Conservation (phyloP, 1,140 invertebrate species). For the Solenopsis fugax region DNA sequence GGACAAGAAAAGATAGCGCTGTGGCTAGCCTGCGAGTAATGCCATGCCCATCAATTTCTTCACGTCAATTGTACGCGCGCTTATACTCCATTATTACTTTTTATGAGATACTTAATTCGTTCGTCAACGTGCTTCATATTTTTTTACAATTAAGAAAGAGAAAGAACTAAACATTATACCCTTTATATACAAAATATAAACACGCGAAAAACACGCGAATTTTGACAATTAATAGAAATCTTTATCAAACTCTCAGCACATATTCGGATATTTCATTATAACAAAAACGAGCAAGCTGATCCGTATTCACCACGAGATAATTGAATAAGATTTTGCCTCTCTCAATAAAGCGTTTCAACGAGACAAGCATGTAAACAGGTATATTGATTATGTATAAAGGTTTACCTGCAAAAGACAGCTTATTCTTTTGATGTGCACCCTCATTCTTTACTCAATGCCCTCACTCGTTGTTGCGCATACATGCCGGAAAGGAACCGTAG, state of each 20-base stretch:
- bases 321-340: slow-evolving; percentile 1
- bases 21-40: slow-evolving; percentile 41
- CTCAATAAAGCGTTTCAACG: slow-evolving; percentile 14
- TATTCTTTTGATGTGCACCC: slow-evolving; percentile 34
- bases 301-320: slow-evolving; percentile 6
- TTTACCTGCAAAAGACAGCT: slow-evolving; percentile 18
- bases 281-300: background rate
- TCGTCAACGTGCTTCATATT: background rate
- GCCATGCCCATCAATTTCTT: slow-evolving; percentile 38
- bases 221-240: background rate
- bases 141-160: background rate
- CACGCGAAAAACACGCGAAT: background rate
- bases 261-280: background rate
- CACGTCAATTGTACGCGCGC: background rate
- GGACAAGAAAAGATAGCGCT: slow-evolving; percentile 42
- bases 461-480: background rate
- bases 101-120: background rate
- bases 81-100: background rate
- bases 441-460: slow-evolving; percentile 18
- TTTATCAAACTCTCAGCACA: background rate
- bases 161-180: background rate
- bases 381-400: slow-evolving; percentile 19
- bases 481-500: background rate
- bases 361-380: slow-evolving; percentile 19
- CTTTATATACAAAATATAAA: background rate